These are phyloP conservation scores for Halesus radiatus DNA, from an alignment of 1,140 invertebrate genomes.

Conservation along the genomic window DNA sequence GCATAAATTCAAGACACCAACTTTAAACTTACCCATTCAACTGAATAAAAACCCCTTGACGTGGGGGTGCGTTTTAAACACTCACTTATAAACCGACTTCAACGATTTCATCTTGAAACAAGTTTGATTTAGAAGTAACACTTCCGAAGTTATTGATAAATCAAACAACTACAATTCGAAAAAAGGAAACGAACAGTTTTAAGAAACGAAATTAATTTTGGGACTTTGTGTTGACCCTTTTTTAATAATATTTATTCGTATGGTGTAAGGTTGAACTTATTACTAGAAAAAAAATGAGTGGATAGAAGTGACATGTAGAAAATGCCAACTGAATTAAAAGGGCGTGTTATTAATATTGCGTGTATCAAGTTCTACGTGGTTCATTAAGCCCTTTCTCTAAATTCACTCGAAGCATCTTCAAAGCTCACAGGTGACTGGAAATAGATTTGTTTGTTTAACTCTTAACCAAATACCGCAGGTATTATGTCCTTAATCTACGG, in stretches of 20 bases:
- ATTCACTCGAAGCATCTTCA: too few relatives aligned
- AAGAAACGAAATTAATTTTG: background rate
- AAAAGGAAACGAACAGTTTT: background rate
- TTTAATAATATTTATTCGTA: too few relatives aligned
- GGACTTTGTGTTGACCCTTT: too few relatives aligned
- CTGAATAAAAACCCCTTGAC: background rate
- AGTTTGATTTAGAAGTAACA: slow-evolving; percentile 12
- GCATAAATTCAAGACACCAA: background rate
- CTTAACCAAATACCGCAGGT: slow-evolving; percentile 13
- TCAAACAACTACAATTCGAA: background rate
- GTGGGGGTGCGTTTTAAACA: background rate
- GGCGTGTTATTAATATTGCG: background rate
- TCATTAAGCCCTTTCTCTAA: background rate
- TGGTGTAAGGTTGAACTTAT: too few relatives aligned
- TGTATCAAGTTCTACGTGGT: background rate
- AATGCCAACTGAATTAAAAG: background rate
- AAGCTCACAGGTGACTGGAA: background rate
- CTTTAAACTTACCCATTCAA: background rate
- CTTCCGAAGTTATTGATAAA: background rate
- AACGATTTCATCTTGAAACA: slow-evolving; percentile 8
- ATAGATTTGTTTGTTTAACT: slow-evolving; percentile 13
- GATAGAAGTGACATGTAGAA: background rate
- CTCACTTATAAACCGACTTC: background rate
- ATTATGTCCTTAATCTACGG: slow-evolving; percentile 17
- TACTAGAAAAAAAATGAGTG: background rate